These are phyloP conservation scores for Erebia palarica DNA, from an alignment of 2,888 invertebrate genomes.

Conservation along the genomic window DNA sequence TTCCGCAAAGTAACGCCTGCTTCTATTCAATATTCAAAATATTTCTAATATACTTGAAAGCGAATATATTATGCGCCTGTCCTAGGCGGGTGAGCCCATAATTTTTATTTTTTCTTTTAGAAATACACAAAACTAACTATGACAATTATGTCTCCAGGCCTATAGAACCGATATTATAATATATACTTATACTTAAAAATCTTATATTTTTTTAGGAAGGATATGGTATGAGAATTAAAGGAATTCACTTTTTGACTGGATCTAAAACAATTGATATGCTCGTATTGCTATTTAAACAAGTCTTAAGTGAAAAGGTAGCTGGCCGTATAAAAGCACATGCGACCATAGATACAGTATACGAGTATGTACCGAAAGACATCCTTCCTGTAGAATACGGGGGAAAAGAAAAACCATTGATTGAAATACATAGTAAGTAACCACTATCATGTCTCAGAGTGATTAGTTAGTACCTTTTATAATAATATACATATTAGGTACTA, in stretches of 20 bases:
- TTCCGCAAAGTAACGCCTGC: no score
- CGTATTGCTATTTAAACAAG: conserved; percentile 50
- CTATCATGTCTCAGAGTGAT: background rate
- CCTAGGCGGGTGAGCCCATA: no score
- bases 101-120: no score
- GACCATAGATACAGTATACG: conserved; percentile 47
- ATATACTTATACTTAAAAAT: no score
- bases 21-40: no score
- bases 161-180: no score
- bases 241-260: conserved; percentile 51
- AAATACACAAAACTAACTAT: no score
- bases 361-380: conserved; percentile 45
- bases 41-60: no score
- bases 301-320: conserved; percentile 52
- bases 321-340: conserved; percentile 51
- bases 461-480: no score
- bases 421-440: conserved; percentile 36
- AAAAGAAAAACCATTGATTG: conserved; percentile 27
- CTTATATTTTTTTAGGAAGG: conserved; percentile 46
- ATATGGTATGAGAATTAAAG: conserved; percentile 53
- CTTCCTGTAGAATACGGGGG: conserved; percentile 54
- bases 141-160: no score
- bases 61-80: no score
- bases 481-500: no score
- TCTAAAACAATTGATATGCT: conserved; percentile 54